A percentile compares a stretch with the other conserved stretches of the same genome.
phyloP scores from a whole-genome alignment of 2,888 invertebrate genomes.

The Drosophila paracracens region DNA sequence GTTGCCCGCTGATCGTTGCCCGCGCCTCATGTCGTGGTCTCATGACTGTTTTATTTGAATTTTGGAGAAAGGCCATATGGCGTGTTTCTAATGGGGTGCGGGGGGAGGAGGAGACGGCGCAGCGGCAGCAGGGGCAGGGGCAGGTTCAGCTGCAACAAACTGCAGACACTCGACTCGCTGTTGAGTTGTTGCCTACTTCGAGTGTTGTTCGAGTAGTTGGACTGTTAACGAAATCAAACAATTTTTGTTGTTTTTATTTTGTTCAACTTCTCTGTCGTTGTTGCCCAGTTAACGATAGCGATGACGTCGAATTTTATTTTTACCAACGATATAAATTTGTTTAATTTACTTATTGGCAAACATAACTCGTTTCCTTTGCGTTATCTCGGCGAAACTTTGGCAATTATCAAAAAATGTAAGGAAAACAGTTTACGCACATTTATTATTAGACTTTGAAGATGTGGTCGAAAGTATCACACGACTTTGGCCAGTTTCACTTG shows the following conservation, averaged over 20 bases:
- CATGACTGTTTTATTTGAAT: conserved; percentile 78
- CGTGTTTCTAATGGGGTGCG: conserved; percentile 26
- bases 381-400: conserved; percentile 54
- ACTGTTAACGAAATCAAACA: conserved; percentile 43
- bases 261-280: conserved; percentile 8
- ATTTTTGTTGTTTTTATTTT: conserved; percentile 1
- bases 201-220: conserved; percentile 52
- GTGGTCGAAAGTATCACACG: conserved; percentile 10
- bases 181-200: conserved; percentile 49
- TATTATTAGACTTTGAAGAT: conserved; percentile 37
- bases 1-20: conserved; percentile 1
- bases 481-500: conserved; percentile 2
- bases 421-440: conserved; percentile 37
- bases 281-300: conserved; percentile 40
- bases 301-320: conserved; percentile 69
- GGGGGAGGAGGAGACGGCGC: conserved; percentile 11
- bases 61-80: conserved; percentile 79
- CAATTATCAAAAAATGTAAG: conserved; percentile 42
- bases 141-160: conserved; percentile 16
- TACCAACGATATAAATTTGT: conserved; percentile 42
- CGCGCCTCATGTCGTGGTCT: conserved; percentile 48
- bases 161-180: conserved; percentile 53
- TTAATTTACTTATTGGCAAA: conserved; percentile 64
- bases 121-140: conserved; percentile 30
- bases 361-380: conserved; percentile 57